phyloP scores from a whole-genome alignment of 2,888 invertebrate genomes.

The Meiosimyza decipiens region DNA sequence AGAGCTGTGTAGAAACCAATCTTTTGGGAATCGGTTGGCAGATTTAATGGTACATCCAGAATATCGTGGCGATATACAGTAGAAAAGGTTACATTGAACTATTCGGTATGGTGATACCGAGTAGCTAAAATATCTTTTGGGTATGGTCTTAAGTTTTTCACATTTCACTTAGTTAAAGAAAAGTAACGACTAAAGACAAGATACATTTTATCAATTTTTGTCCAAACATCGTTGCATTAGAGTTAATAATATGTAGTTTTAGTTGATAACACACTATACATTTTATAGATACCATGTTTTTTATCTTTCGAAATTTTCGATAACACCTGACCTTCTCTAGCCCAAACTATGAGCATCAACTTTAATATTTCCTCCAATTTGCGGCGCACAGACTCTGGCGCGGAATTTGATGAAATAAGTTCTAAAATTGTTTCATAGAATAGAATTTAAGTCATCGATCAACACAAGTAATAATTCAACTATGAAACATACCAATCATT shows the following conservation, averaged over 20 bases:
- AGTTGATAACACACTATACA: neutral
- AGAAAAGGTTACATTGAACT: no score
- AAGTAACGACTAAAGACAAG: neutral
- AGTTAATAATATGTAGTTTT: neutral
- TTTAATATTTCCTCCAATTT: constrained; percentile 83
- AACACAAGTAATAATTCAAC: neutral
- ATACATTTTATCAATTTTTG: neutral
- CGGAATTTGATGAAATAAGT: constrained; percentile 58
- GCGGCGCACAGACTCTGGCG: constrained; percentile 69
- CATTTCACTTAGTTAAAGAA: no score
- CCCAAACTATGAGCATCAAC: constrained; percentile 86
- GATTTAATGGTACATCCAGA: no score
- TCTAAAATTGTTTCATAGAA: constrained; percentile 50
- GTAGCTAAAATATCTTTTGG: no score
- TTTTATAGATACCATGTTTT: constrained; percentile 67
- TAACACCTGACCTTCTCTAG: constrained; percentile 79
- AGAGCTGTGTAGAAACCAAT: no score
- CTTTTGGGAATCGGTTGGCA: no score
- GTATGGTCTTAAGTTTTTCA: no score
- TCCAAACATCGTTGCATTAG: neutral
- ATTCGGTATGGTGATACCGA: no score
- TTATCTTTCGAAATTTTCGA: constrained; percentile 72
- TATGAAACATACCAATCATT: constrained; percentile 30
- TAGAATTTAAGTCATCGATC: neutral
- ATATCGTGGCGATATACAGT: no score